Conservation (phyloP, 92 coral and sea anemone genomes). For the Montipora capitata region DNA sequence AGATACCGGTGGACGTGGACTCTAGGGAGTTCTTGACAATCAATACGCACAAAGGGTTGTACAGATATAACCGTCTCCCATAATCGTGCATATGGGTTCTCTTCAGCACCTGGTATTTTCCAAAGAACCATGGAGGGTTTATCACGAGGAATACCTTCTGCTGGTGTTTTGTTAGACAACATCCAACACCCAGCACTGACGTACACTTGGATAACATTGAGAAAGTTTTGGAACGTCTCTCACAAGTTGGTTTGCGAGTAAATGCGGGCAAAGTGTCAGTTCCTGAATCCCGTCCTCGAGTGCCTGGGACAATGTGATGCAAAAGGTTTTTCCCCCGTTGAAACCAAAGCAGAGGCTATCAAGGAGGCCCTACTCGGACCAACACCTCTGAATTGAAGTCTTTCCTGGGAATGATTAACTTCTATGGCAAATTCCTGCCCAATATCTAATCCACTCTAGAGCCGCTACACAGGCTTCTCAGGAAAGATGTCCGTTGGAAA, state of each 20-base stretch:
- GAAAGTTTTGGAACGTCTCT: slow-evolving; percentile 40
- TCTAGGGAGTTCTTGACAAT: slow-evolving; percentile 65
- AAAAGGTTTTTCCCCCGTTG: slow-evolving; percentile 56
- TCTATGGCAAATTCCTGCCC: slow-evolving; percentile 35
- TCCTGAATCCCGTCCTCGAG: slow-evolving; percentile 60
- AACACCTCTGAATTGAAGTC: slow-evolving; percentile 56
- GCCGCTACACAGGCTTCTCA: no score
- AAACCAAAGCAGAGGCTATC: slow-evolving; percentile 59
- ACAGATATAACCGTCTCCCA: slow-evolving; percentile 64
- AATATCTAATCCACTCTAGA: no score
- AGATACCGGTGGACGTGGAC: slow-evolving; percentile 33
- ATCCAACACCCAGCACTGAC: neutral
- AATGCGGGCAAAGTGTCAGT: slow-evolving; percentile 54
- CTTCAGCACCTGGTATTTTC: slow-evolving; percentile 69
- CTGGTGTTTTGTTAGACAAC: slow-evolving; percentile 50
- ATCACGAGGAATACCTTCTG: slow-evolving; percentile 66
- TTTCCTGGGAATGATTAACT: slow-evolving; percentile 65
- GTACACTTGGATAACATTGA: slow-evolving; percentile 35
- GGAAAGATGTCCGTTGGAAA: no score
- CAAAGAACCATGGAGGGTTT: slow-evolving; percentile 60
- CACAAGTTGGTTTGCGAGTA: slow-evolving; percentile 59
- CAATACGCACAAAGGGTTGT: slow-evolving; percentile 69
- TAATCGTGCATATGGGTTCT: slow-evolving; percentile 72
- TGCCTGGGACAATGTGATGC: slow-evolving; percentile 60
- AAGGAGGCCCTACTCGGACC: slow-evolving; percentile 54